Percentiles rank a stretch among this genome's conserved stretches.
phyloP scores from a whole-genome alignment of 2,113 vertebrate species.

The Danionella cerebrum region DNA sequence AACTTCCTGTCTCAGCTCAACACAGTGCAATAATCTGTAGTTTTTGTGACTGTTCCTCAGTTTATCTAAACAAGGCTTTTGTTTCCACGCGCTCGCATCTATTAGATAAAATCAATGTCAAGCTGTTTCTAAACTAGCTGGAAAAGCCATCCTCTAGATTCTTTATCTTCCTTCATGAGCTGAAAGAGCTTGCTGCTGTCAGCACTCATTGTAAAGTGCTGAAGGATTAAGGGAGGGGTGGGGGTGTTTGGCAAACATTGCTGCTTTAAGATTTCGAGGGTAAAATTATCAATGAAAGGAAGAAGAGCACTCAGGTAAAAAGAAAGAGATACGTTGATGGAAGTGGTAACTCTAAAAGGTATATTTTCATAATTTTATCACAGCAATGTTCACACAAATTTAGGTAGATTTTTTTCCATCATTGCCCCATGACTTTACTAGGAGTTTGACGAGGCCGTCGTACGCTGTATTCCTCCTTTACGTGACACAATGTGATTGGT shows the following conservation, averaged over 20 bases:
- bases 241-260: background rate
- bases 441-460: no score
- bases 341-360: no score
- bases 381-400: no score
- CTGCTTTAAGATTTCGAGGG: background rate
- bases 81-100: background rate
- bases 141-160: background rate
- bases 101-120: background rate
- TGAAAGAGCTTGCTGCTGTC: background rate
- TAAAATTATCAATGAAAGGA: background rate
- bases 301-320: no score
- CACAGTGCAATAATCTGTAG: no score
- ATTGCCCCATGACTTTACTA: no score
- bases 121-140: background rate
- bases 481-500: no score
- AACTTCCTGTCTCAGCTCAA: background rate
- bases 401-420: no score
- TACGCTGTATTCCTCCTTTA: no score
- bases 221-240: background rate
- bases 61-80: background rate
- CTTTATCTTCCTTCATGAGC: background rate
- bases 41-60: no score
- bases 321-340: no score
- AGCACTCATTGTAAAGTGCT: background rate
- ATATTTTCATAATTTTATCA: no score